These are phyloP conservation scores for Vanacampus margaritifer DNA, from an alignment of 2,113 vertebrate genomes.

Conservation along the genomic window DNA sequence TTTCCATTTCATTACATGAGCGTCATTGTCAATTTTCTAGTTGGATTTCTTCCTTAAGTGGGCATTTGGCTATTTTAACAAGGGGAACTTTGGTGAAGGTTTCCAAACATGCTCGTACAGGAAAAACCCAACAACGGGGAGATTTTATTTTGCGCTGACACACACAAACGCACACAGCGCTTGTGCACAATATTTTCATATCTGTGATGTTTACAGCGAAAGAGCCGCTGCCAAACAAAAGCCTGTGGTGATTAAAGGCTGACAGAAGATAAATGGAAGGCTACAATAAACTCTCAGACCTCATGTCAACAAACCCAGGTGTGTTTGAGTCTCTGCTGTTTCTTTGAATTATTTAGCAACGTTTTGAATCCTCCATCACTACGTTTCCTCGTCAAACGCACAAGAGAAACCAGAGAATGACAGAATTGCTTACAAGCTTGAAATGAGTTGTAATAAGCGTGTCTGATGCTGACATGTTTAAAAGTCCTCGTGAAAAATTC, in stretches of 20 bases:
- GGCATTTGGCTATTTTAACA: constrained; percentile 21
- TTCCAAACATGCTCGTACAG: constrained; percentile 14
- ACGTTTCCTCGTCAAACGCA: constrained; percentile 32
- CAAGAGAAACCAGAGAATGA: too few relatives aligned
- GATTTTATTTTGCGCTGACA: background rate
- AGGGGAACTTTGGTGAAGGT: constrained; percentile 28
- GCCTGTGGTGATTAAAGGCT: constrained; percentile 36
- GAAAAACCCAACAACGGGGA: constrained; percentile 8
- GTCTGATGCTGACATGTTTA: too few relatives aligned
- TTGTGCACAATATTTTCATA: constrained; percentile 4
- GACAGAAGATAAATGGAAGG: constrained; percentile 41
- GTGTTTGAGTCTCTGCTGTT: constrained; percentile 34
- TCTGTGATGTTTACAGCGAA: constrained; percentile 8
- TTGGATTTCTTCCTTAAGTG: constrained; percentile 33
- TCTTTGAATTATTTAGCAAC: constrained; percentile 66
- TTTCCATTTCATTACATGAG: constrained; percentile 15
- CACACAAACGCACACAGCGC: background rate
- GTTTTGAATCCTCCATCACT: constrained; percentile 53
- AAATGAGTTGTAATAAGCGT: too few relatives aligned
- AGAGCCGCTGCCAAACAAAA: constrained; percentile 1
- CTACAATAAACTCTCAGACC: constrained; percentile 28
- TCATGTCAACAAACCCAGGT: constrained; percentile 26
- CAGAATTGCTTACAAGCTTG: too few relatives aligned
- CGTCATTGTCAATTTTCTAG: constrained; percentile 25
- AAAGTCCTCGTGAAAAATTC: too few relatives aligned